A percentile compares a stretch with the other conserved stretches of the same genome.
These are phyloP conservation scores for Drosophila kanapiae DNA, from an alignment of 1,140 invertebrate genomes.

Conservation along the genomic window DNA sequence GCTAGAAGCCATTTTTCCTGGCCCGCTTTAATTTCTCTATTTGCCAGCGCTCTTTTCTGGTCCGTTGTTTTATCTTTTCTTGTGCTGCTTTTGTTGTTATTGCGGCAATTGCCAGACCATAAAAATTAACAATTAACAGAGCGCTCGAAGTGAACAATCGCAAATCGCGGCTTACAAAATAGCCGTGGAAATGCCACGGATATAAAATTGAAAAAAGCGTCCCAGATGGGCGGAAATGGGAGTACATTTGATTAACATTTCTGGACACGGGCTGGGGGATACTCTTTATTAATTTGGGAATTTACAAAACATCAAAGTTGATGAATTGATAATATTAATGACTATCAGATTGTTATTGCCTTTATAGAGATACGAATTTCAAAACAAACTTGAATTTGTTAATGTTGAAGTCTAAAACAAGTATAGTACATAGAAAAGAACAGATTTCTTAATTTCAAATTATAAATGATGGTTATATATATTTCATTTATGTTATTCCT, in stretches of 20 bases:
- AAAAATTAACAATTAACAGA: conserved; percentile 85
- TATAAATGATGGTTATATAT: too few relatives aligned
- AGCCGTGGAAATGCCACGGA: conserved; percentile 53
- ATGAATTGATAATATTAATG: not conserved
- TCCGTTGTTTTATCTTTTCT: conserved; percentile 8
- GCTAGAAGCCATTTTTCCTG: conserved; percentile 27
- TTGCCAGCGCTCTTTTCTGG: conserved; percentile 36
- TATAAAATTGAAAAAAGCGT: conserved; percentile 36
- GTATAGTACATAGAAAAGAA: not conserved
- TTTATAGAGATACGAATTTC: not conserved
- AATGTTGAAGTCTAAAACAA: not conserved
- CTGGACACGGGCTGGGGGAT: not conserved
- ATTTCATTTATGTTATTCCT: too few relatives aligned
- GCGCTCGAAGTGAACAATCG: conserved; percentile 66
- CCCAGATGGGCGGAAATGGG: conserved; percentile 17
- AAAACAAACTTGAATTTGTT: not conserved
- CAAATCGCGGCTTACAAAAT: conserved; percentile 78
- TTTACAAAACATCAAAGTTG: not conserved
- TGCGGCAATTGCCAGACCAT: conserved; percentile 79
- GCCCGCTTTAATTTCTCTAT: conserved; percentile 77
- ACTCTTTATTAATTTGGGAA: conserved; percentile 2
- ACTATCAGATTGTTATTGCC: not conserved
- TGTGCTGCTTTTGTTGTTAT: conserved; percentile 29
- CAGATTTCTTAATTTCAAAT: not conserved
- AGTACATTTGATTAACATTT: not conserved